A percentile compares a stretch with the other conserved stretches of the same genome.
Evolutionary conservation across 2,888 invertebrate species (phyloP).

Genomic region (Eupeodes luniger): DNA sequence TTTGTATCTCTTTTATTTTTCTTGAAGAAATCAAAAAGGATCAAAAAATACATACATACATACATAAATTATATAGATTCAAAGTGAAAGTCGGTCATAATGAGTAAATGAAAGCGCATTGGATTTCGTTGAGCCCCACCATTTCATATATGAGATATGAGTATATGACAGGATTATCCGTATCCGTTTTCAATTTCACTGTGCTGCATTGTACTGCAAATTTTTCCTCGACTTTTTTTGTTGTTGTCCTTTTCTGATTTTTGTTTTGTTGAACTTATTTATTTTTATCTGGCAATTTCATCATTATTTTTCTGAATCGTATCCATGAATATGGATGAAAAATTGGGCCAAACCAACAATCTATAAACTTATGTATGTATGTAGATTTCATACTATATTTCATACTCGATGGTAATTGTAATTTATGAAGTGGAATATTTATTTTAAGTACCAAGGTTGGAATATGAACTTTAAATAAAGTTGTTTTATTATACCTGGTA

Average conservation of each 20-base stretch:
- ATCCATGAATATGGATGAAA: slow-evolving; percentile 8
- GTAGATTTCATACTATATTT: no score
- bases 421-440: slow-evolving; percentile 26
- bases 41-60: neutral
- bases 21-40: neutral
- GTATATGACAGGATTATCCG: neutral
- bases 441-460: neutral
- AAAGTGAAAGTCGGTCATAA: slow-evolving; percentile 29
- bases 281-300: slow-evolving; percentile 14
- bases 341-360: slow-evolving; percentile 2
- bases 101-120: slow-evolving; percentile 15
- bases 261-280: slow-evolving; percentile 1
- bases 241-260: neutral
- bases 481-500: no score
- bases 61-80: neutral
- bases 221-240: neutral
- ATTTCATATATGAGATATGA: neutral
- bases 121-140: neutral
- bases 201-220: slow-evolving; percentile 26
- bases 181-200: slow-evolving; percentile 29
- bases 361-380: neutral
- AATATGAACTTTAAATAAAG: no score
- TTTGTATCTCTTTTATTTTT: neutral
- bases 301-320: slow-evolving; percentile 9
- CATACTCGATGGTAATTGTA: slow-evolving; percentile 25